A percentile compares a stretch with the other conserved stretches of the same genome.
Conservation (phyloP, 2,797 vertebrate genomes). For the Sebastes wilsoni region DNA sequence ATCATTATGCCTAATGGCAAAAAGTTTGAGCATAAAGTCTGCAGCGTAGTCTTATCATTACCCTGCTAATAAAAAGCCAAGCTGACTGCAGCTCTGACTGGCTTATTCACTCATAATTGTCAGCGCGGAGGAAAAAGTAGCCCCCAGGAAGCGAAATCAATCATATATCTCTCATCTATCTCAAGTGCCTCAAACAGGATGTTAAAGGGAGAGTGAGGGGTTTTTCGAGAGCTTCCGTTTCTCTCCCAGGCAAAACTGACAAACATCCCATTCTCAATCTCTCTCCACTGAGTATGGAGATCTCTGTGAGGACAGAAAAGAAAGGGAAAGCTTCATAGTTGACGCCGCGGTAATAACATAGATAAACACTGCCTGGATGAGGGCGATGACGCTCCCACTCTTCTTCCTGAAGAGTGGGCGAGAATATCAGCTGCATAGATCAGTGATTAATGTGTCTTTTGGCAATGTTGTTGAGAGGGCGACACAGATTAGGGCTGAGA, state of each 20-base stretch:
- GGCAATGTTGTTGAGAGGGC: slow-evolving; percentile 7
- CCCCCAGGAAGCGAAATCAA: slow-evolving; percentile 65
- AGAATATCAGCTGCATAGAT: slow-evolving; percentile 62
- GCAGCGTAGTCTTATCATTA: slow-evolving; percentile 50
- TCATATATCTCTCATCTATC: slow-evolving; percentile 58
- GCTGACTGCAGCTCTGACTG: slow-evolving; percentile 31
- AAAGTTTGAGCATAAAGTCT: slow-evolving; percentile 56
- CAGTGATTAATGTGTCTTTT: slow-evolving; percentile 64
- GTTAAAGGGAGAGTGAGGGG: slow-evolving; percentile 17
- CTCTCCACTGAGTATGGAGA: slow-evolving; percentile 41
- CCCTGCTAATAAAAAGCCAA: slow-evolving; percentile 48
- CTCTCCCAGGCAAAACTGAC: slow-evolving; percentile 54
- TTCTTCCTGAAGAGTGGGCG: slow-evolving; percentile 33
- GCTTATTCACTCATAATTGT: slow-evolving; percentile 65
- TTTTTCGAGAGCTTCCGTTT: slow-evolving; percentile 34
- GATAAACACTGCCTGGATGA: slow-evolving; percentile 59
- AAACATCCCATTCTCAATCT: slow-evolving; percentile 39
- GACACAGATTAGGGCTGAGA: not conserved
- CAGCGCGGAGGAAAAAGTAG: slow-evolving; percentile 44
- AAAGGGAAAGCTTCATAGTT: slow-evolving; percentile 39
- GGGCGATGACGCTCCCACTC: slow-evolving; percentile 27
- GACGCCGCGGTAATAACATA: slow-evolving; percentile 51
- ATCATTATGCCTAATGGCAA: slow-evolving; percentile 54
- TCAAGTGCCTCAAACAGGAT: slow-evolving; percentile 56
- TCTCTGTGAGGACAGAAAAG: slow-evolving; percentile 32